These are phyloP conservation scores for Molothrus aeneus DNA, from an alignment of 2,797 vertebrate species.

Conservation along the genomic window DNA sequence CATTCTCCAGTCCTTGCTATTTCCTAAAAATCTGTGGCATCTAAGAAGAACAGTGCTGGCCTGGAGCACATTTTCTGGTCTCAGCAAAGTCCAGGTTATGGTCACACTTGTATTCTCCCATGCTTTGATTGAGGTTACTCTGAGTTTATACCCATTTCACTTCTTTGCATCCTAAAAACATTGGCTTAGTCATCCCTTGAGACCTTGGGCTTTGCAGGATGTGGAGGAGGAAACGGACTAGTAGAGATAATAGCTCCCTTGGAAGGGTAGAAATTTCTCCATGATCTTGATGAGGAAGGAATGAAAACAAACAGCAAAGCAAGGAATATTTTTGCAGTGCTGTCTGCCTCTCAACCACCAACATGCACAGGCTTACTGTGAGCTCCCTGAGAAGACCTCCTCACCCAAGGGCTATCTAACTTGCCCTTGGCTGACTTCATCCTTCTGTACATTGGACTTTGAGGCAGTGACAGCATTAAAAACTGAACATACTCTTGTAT, in stretches of 20 bases:
- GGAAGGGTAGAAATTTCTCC: not conserved
- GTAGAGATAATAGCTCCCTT: not conserved
- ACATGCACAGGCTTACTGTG: rapidly evolving
- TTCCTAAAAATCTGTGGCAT: not conserved
- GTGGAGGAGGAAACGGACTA: not conserved
- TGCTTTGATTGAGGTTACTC: not conserved
- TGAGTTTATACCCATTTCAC: not conserved
- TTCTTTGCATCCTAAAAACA: not conserved
- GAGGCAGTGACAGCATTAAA: not conserved
- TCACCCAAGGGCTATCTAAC: rapidly evolving
- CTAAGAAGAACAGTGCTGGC: not conserved
- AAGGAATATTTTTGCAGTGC: not conserved
- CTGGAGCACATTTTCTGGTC: not conserved
- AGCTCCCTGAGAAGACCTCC: not conserved
- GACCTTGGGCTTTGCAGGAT: not conserved
- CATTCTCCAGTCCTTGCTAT: not conserved
- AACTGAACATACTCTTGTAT: not conserved
- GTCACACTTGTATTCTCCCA: not conserved
- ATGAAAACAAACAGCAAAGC: not conserved
- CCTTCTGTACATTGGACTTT: not conserved
- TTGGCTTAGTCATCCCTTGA: not conserved
- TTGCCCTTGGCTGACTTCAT: not conserved
- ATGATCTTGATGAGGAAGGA: not conserved
- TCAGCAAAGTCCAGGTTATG: not conserved
- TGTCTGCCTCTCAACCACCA: not conserved